Evolutionary conservation across 2,113 vertebrate genomes (phyloP).

Genomic region (Bubalus kerabau): DNA sequence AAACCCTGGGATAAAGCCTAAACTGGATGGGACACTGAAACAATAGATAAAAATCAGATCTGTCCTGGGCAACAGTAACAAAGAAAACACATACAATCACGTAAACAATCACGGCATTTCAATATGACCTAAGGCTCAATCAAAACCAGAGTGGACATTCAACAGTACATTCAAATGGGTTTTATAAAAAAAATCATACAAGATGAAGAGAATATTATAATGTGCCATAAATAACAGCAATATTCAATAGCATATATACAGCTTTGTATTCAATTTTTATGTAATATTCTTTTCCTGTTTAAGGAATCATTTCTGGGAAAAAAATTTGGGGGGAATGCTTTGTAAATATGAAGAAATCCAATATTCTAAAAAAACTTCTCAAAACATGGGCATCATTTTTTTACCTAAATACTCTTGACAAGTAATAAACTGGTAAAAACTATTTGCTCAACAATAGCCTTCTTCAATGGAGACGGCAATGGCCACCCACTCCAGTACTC

Average conservation of each 20-base stretch:
- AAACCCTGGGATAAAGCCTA: not conserved
- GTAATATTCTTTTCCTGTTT: not conserved
- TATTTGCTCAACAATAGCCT: not conserved
- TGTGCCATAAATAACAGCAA: not conserved
- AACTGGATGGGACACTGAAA: not conserved
- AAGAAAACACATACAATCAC: not conserved
- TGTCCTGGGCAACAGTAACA: not conserved
- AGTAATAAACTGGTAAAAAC: not conserved
- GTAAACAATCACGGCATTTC: not conserved
- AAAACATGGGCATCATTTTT: not conserved
- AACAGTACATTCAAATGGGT: not conserved
- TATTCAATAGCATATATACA: not conserved
- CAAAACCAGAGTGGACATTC: not conserved
- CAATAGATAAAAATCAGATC: not conserved
- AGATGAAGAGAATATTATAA: not conserved
- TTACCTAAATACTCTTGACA: not conserved
- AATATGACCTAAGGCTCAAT: not conserved
- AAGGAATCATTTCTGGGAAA: not conserved
- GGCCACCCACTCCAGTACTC: too few relatives aligned
- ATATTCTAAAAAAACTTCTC: not conserved
- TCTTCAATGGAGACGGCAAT: too few relatives aligned
- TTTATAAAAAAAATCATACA: not conserved
- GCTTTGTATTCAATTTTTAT: slow-evolving; percentile 3
- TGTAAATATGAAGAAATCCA: not conserved
- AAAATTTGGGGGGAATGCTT: not conserved